phyloP scores from a whole-genome alignment of 1,140 invertebrate genomes.

The Drosophila takahashii region DNA sequence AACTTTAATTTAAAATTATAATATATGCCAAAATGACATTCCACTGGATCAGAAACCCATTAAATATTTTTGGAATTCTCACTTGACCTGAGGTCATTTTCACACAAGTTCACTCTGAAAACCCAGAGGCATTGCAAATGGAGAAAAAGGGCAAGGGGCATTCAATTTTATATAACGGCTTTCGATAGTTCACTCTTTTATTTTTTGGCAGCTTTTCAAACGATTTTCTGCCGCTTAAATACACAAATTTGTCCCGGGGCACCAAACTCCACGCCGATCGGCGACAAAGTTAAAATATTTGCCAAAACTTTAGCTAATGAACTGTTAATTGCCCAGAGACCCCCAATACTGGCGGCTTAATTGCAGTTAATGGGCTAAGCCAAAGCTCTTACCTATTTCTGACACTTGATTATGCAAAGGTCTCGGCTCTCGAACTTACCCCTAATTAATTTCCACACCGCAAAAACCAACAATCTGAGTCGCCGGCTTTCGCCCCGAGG shows the following conservation, averaged over 20 bases:
- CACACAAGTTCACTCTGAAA: constrained; percentile 24
- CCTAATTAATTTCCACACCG: constrained; percentile 59
- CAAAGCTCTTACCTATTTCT: constrained; percentile 57
- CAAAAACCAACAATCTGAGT: constrained; percentile 25
- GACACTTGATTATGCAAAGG: constrained; percentile 78
- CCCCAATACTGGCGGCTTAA: constrained; percentile 44
- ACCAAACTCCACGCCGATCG: constrained; percentile 1
- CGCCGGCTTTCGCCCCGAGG: constrained; percentile 42
- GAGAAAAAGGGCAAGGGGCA: constrained; percentile 17
- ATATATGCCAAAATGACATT: not conserved
- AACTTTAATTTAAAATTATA: too few relatives aligned
- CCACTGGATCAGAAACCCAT: not conserved
- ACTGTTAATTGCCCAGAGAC: constrained; percentile 72
- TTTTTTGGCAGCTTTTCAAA: constrained; percentile 28
- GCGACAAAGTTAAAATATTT: constrained; percentile 62
- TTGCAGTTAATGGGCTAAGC: constrained; percentile 66
- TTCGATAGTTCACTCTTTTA: constrained; percentile 38
- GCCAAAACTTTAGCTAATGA: constrained; percentile 71
- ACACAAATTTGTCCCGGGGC: constrained; percentile 36
- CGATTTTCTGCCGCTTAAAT: constrained; percentile 27
- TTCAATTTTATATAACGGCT: constrained; percentile 75
- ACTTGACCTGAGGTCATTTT: constrained; percentile 8
- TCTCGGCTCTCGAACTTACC: constrained; percentile 31
- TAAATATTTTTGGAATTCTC: not conserved
- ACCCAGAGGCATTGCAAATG: constrained; percentile 12